phyloP scores from a whole-genome alignment of 2,113 vertebrate species.

The Vulpes vulpes region DNA sequence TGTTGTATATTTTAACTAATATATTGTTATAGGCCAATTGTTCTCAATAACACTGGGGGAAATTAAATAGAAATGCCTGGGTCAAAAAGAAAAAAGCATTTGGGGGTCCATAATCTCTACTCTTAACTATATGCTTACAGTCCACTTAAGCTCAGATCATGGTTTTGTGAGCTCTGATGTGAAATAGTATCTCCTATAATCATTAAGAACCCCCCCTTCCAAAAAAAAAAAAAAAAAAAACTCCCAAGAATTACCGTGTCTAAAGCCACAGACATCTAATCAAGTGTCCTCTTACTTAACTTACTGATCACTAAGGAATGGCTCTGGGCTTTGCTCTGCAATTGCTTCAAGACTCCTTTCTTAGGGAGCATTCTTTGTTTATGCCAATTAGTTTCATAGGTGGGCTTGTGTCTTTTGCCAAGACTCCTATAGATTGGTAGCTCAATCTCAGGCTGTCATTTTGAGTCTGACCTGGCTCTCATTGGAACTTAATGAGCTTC shows the following conservation, averaged over 20 bases:
- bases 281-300: background rate
- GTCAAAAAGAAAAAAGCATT: background rate
- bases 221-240: too few relatives aligned
- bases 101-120: background rate
- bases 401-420: background rate
- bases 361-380: background rate
- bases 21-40: background rate
- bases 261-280: background rate
- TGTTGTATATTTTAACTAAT: background rate
- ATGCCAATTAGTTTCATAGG: background rate
- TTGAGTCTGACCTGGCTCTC: slow-evolving; percentile 14
- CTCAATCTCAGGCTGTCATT: background rate
- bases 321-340: background rate
- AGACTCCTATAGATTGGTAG: background rate
- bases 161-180: background rate
- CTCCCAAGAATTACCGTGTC: background rate
- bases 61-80: background rate
- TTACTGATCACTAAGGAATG: background rate
- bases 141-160: background rate
- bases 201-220: background rate
- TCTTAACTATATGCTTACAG: background rate
- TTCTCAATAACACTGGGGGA: background rate
- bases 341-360: background rate
- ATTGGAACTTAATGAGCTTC: background rate
- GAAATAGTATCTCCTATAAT: background rate